Conservation (phyloP, 2,797 vertebrate species). For the Alosa sapidissima region DNA sequence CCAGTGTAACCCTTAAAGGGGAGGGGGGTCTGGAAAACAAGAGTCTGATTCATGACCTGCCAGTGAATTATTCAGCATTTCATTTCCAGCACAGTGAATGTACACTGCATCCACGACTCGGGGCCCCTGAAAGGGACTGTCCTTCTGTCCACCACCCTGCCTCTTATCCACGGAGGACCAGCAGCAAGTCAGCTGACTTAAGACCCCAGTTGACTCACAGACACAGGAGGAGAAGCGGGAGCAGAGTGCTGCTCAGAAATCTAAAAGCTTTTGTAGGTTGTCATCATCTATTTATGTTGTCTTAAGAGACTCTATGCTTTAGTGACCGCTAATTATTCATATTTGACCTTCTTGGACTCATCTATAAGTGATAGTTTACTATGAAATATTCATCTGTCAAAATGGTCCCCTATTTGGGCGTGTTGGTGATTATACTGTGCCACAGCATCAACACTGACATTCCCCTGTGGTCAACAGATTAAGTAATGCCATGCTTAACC, state of each 20-base stretch:
- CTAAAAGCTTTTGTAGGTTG: conserved; percentile 26
- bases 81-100: conserved; percentile 87
- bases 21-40: background rate
- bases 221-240: background rate
- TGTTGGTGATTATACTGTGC: conserved; percentile 25
- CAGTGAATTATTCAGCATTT: conserved; percentile 96
- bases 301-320: conserved; percentile 38
- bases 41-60: conserved; percentile 84
- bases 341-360: conserved; percentile 67
- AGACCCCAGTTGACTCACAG: conserved; percentile 3
- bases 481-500: conserved; percentile 53
- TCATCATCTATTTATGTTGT: conserved; percentile 47
- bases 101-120: conserved; percentile 65
- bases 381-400: conserved; percentile 73
- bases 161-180: background rate
- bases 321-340: conserved; percentile 61
- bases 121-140: conserved; percentile 8
- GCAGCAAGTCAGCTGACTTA: background rate
- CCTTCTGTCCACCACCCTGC: background rate
- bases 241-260: background rate
- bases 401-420: conserved; percentile 57
- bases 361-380: conserved; percentile 72
- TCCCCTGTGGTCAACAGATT: conserved; percentile 59
- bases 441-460: background rate
- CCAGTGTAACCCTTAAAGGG: background rate